Conservation (phyloP, 2,888 invertebrate genomes). For the Zygogramma bicolorata region DNA sequence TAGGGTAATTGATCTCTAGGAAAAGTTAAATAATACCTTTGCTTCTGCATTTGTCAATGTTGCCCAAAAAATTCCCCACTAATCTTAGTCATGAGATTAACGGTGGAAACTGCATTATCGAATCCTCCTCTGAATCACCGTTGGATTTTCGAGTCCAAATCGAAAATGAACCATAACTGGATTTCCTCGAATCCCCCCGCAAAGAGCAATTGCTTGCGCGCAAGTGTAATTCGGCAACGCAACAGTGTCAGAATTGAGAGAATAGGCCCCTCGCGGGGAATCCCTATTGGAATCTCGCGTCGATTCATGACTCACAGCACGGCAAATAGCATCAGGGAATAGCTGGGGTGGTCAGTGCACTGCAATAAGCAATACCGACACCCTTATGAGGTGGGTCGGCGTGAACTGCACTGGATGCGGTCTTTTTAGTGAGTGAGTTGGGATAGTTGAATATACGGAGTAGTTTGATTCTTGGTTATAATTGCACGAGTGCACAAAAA, state of each 20-base stretch:
- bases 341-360: constrained; percentile 55
- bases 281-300: constrained; percentile 62
- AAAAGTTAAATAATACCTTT: too few relatives aligned
- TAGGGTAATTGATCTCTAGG: too few relatives aligned
- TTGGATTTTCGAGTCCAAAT: background rate
- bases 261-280: constrained; percentile 50
- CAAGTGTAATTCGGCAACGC: constrained; percentile 41
- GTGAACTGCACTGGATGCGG: constrained; percentile 15
- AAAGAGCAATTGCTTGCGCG: constrained; percentile 30
- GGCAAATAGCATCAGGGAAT: constrained; percentile 64
- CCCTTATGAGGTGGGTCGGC: constrained; percentile 27
- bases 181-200: constrained; percentile 22
- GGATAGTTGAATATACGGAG: background rate
- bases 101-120: background rate
- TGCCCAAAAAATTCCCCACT: too few relatives aligned
- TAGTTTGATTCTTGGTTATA: background rate
- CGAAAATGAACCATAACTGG: constrained; percentile 11
- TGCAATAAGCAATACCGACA: constrained; percentile 45
- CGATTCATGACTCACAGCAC: constrained; percentile 62
- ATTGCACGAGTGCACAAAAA: too few relatives aligned
- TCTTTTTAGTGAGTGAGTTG: background rate
- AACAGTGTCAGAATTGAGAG: constrained; percentile 40
- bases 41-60: too few relatives aligned
- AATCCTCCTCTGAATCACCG: background rate
- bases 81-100: background rate